Percentiles rank a stretch among this genome's conserved stretches.
These are phyloP conservation scores for Polypterus bichir DNA, from an alignment of 2,113 vertebrate genomes.

Conservation along the genomic window DNA sequence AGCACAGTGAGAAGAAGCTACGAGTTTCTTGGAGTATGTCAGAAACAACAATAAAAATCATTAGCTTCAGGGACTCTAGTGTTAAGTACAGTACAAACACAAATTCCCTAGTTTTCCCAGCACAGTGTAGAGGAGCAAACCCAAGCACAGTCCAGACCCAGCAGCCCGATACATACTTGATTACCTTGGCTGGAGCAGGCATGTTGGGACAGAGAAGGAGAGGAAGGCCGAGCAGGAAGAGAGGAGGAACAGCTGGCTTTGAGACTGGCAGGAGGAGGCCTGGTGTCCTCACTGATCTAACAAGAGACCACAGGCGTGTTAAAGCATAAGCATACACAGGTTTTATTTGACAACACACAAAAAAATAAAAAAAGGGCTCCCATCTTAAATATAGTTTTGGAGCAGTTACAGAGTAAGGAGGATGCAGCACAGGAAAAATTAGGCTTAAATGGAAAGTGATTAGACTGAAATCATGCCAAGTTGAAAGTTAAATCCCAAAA, in stretches of 20 bases:
- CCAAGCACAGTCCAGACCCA: conserved; percentile 38
- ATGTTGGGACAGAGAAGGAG: conserved; percentile 67
- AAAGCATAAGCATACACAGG: conserved; percentile 20
- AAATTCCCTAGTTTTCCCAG: too few species aligned
- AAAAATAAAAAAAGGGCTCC: conserved; percentile 13
- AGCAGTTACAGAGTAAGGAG: too few species aligned
- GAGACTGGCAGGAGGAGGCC: conserved; percentile 52
- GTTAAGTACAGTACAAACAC: too few species aligned
- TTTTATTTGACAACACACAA: neutral
- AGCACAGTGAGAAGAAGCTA: too few species aligned
- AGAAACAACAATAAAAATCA: too few species aligned
- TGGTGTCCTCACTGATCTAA: conserved; percentile 83
- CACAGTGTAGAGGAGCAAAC: conserved; percentile 41
- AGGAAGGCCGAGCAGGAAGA: conserved; percentile 47
- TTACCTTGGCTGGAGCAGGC: conserved; percentile 95
- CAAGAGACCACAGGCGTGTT: conserved; percentile 40
- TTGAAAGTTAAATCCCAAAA: too few species aligned
- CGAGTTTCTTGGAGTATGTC: too few species aligned
- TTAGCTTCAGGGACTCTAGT: too few species aligned
- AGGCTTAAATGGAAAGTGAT: too few species aligned
- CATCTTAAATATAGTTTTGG: conserved; percentile 16
- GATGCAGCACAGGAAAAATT: too few species aligned
- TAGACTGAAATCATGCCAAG: too few species aligned
- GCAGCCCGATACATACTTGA: conserved; percentile 67
- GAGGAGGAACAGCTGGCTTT: conserved; percentile 52